Evolutionary conservation across 2,888 invertebrate species (phyloP).

Genomic region (Euclidia mi): DNA sequence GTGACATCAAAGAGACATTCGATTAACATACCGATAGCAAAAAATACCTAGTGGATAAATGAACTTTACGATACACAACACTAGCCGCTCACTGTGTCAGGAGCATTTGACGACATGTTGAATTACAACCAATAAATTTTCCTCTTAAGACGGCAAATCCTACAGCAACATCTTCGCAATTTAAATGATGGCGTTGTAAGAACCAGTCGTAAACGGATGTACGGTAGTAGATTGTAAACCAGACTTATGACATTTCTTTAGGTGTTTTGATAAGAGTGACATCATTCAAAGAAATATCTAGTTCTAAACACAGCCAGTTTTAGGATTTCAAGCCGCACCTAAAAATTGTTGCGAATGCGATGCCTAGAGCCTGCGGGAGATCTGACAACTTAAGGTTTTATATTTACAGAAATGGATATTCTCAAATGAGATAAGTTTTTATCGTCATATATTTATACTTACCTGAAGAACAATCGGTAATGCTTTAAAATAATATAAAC

Average conservation of each 20-base stretch:
- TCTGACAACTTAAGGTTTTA: background rate
- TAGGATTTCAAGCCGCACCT: constrained; percentile 33
- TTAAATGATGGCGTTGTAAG: background rate
- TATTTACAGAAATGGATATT: background rate
- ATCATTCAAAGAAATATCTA: constrained; percentile 38
- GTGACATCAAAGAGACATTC: constrained; percentile 52
- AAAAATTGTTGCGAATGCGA: constrained; percentile 9
- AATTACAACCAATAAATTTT: constrained; percentile 19
- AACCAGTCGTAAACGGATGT: constrained; percentile 38
- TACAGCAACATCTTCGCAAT: constrained; percentile 8
- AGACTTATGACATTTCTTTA: constrained; percentile 32
- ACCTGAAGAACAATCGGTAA: no score
- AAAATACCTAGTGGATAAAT: constrained; percentile 42
- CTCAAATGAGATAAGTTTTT: no score
- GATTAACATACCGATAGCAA: constrained; percentile 48
- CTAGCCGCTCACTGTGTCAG: constrained; percentile 41
- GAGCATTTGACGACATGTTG: constrained; percentile 24
- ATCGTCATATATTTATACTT: no score
- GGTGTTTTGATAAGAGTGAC: constrained; percentile 30
- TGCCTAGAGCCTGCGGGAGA: background rate
- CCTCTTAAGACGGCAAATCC: constrained; percentile 9
- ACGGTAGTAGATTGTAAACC: constrained; percentile 11
- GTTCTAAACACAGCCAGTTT: constrained; percentile 17
- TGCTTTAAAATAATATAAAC: no score
- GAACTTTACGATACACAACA: constrained; percentile 36